Conservation (phyloP, 2,113 vertebrate genomes). For the Melanocharis versteri region DNA sequence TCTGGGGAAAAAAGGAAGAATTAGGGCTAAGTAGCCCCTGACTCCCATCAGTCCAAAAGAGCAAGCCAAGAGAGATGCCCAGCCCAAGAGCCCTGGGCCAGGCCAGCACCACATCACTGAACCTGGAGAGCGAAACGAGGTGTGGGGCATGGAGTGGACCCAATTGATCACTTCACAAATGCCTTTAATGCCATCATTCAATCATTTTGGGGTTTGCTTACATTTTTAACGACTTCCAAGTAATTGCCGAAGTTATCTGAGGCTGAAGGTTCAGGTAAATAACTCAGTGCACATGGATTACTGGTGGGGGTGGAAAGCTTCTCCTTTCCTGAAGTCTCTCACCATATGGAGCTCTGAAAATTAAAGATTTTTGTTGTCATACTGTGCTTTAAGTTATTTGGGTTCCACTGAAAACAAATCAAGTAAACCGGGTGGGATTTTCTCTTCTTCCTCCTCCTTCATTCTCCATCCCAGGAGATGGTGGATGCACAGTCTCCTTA, state of each 20-base stretch:
- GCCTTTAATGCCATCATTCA: background rate
- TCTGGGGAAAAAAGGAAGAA: background rate
- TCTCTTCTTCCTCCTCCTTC: background rate
- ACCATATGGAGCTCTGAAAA: background rate
- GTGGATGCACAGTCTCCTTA: background rate
- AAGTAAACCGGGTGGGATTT: background rate
- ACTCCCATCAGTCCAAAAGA: background rate
- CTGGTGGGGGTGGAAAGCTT: background rate
- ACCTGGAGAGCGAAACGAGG: rapidly evolving
- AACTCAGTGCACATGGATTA: background rate
- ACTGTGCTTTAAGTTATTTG: background rate
- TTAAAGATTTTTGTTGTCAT: background rate
- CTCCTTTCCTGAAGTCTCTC: background rate
- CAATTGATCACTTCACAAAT: background rate
- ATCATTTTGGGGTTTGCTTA: background rate
- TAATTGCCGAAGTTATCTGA: background rate
- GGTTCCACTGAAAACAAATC: background rate
- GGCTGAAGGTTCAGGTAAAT: background rate
- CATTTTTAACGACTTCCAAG: background rate
- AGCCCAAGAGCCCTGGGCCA: background rate
- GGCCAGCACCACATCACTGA: rapidly evolving
- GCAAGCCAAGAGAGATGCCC: background rate
- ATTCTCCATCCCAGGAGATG: background rate
- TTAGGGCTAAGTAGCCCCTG: background rate
- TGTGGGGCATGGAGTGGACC: background rate